A percentile compares a stretch with the other conserved stretches of the same genome.
phyloP scores from a whole-genome alignment of 1,140 invertebrate genomes.

The Asbolus verrucosus region DNA sequence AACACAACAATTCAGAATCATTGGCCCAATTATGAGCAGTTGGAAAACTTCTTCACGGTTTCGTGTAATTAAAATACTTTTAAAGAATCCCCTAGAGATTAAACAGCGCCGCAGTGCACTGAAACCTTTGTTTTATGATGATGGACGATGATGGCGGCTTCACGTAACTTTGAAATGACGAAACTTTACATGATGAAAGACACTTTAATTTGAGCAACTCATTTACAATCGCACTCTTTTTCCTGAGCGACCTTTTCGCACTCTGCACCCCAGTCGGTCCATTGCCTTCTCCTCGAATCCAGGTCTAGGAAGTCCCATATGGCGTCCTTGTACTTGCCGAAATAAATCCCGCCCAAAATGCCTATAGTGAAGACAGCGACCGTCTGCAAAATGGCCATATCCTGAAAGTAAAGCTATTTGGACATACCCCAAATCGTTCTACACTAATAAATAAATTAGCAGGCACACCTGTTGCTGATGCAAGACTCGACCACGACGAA shows the following conservation, averaged over 20 bases:
- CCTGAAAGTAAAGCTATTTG: conserved; percentile 11
- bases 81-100: too few relatives aligned
- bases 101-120: too few relatives aligned
- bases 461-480: conserved; percentile 29
- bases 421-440: background rate
- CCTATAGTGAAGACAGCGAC: conserved; percentile 2
- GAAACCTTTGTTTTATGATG: too few relatives aligned
- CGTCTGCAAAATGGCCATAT: background rate
- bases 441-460: conserved; percentile 25
- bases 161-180: too few relatives aligned
- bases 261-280: background rate
- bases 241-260: background rate
- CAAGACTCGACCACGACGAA: conserved; percentile 15
- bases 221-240: background rate
- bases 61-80: too few relatives aligned
- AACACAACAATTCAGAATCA: too few relatives aligned
- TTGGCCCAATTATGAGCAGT: too few relatives aligned
- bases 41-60: too few relatives aligned
- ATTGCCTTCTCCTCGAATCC: background rate
- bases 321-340: background rate
- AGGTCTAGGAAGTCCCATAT: conserved; percentile 8
- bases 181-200: too few relatives aligned
- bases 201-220: background rate
- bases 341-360: conserved; percentile 3
- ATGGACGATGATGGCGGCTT: too few relatives aligned